These are phyloP conservation scores for Euwallacea similis DNA, from an alignment of 1,140 invertebrate species.

Conservation along the genomic window DNA sequence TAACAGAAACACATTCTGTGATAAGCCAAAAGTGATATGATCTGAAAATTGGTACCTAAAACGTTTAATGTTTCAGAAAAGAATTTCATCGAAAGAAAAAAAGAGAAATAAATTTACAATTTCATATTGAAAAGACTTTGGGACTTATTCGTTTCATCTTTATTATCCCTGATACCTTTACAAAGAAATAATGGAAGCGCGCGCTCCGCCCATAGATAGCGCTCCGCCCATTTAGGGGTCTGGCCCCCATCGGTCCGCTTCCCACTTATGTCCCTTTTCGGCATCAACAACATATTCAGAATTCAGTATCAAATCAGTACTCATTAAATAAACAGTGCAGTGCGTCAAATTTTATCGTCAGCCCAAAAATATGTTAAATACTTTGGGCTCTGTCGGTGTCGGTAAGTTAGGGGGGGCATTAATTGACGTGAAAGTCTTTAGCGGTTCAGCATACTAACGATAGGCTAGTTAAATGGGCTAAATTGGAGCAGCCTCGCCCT, in stretches of 20 bases:
- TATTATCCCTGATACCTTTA: conserved; percentile 29
- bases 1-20: no score
- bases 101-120: conserved; percentile 19
- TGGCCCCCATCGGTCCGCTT: conserved; percentile 44
- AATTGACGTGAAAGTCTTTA: conserved; percentile 55
- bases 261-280: conserved; percentile 45
- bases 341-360: conserved; percentile 47
- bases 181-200: conserved; percentile 45
- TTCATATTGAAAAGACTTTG: conserved; percentile 36
- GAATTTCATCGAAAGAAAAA: conserved; percentile 4
- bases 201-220: conserved; percentile 33
- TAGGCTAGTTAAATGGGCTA: conserved; percentile 55
- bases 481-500: conserved; percentile 55
- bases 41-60: no score
- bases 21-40: no score
- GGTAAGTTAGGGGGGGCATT: conserved; percentile 54
- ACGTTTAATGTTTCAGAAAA: not conserved
- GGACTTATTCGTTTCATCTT: conserved; percentile 33
- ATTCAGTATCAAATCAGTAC: conserved; percentile 57
- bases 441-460: conserved; percentile 53
- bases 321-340: conserved; percentile 57
- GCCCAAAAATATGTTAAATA: conserved; percentile 51
- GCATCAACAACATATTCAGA: conserved; percentile 53
- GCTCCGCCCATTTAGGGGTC: conserved; percentile 45
- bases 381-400: conserved; percentile 53